phyloP scores from a whole-genome alignment of 2,113 vertebrate genomes.

The Toxostoma redivivum region DNA sequence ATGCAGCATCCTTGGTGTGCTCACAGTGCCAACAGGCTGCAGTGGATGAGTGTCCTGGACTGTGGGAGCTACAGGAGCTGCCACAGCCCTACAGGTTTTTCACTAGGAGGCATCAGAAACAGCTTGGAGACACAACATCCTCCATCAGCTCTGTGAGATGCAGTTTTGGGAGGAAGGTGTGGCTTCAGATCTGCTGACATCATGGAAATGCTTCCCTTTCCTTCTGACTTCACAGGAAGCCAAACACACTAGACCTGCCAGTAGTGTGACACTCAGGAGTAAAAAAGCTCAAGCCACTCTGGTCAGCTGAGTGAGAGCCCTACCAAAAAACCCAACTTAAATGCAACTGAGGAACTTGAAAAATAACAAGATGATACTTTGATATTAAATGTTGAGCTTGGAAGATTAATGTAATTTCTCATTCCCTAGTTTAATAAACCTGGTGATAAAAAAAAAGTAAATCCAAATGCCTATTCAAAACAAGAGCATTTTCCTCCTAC shows the following conservation, averaged over 20 bases:
- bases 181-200: neutral
- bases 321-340: neutral
- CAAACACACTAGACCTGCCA: neutral
- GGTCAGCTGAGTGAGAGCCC: neutral
- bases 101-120: neutral
- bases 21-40: neutral
- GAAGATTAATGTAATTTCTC: neutral
- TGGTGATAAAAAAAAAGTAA: neutral
- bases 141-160: neutral
- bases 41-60: neutral
- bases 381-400: neutral
- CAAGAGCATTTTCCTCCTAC: neutral
- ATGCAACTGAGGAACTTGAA: neutral
- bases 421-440: neutral
- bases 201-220: neutral
- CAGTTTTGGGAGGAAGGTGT: neutral
- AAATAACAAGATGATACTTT: neutral
- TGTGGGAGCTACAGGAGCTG: neutral
- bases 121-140: neutral
- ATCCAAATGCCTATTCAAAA: neutral
- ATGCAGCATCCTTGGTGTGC: accelerated
- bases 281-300: neutral
- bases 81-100: neutral
- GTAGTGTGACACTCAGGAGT: neutral
- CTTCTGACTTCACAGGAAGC: neutral